Evolutionary conservation across 2,113 vertebrate genomes (phyloP).

Genomic region (Cebidichthys violaceus): DNA sequence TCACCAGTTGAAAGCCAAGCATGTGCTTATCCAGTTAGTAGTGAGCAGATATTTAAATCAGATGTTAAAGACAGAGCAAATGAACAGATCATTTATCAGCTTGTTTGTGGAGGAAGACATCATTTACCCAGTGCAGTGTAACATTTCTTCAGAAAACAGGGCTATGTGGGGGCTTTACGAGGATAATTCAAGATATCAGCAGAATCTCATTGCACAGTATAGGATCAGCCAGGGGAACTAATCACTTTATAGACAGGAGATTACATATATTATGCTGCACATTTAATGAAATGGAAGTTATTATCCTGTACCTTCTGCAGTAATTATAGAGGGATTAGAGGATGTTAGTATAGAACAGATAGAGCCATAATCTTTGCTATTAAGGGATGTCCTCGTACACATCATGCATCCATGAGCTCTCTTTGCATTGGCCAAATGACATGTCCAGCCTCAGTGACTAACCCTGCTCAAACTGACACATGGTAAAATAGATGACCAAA

Average conservation of each 20-base stretch:
- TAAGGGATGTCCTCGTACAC: slow-evolving; percentile 37
- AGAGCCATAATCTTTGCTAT: slow-evolving; percentile 30
- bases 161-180: slow-evolving; percentile 32
- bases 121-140: slow-evolving; percentile 19
- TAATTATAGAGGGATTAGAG: slow-evolving; percentile 50
- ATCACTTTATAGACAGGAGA: slow-evolving; percentile 42
- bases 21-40: neutral
- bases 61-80: slow-evolving; percentile 24
- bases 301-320: slow-evolving; percentile 33
- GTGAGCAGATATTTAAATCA: slow-evolving; percentile 1
- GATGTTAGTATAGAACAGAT: slow-evolving; percentile 28
- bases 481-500: neutral
- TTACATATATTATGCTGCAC: slow-evolving; percentile 3
- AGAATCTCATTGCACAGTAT: slow-evolving; percentile 35
- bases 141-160: slow-evolving; percentile 28
- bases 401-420: neutral
- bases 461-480: slow-evolving; percentile 6
- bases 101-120: slow-evolving; percentile 7
- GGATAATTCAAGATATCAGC: slow-evolving; percentile 41
- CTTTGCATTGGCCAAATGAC: slow-evolving; percentile 10
- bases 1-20: neutral
- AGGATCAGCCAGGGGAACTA: slow-evolving; percentile 48
- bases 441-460: slow-evolving; percentile 25
- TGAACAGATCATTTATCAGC: neutral
- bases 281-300: slow-evolving; percentile 15